These are phyloP conservation scores for Peromyscus melanophrys DNA, from an alignment of 2,797 vertebrate species.

Conservation along the genomic window DNA sequence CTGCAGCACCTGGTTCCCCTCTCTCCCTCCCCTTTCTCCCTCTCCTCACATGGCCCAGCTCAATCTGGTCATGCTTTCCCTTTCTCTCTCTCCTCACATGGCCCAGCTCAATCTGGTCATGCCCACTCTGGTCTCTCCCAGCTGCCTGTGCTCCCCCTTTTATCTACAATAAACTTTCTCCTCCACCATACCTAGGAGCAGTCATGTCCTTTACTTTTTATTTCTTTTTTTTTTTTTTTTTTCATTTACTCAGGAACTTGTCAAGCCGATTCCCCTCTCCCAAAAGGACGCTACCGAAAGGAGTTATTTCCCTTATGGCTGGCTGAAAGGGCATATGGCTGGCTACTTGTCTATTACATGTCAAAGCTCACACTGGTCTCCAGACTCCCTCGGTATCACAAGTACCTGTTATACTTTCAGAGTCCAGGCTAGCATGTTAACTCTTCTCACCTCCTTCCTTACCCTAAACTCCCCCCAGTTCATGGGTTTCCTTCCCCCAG, in stretches of 20 bases:
- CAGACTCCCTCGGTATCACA: neutral
- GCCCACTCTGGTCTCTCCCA: no score
- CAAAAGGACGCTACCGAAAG: neutral
- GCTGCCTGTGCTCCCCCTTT: no score
- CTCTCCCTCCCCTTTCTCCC: no score
- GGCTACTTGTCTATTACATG: neutral
- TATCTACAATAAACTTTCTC: no score
- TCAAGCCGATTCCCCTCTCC: neutral
- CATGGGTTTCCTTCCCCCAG: neutral
- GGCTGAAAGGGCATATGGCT: neutral
- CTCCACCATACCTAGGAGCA: no score
- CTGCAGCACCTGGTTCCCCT: no score
- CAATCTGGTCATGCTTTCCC: no score
- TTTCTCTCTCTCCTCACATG: no score
- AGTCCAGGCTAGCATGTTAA: neutral
- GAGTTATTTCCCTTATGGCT: neutral
- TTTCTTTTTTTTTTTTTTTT: neutral
- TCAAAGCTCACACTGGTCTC: neutral
- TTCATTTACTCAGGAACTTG: neutral
- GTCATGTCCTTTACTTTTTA: neutral
- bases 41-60: no score
- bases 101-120: no score
- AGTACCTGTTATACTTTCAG: neutral
- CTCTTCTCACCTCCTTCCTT: neutral
- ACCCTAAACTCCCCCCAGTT: neutral